These are phyloP conservation scores for Coptotermes formosanus DNA, from an alignment of 1,140 invertebrate genomes.

Conservation along the genomic window DNA sequence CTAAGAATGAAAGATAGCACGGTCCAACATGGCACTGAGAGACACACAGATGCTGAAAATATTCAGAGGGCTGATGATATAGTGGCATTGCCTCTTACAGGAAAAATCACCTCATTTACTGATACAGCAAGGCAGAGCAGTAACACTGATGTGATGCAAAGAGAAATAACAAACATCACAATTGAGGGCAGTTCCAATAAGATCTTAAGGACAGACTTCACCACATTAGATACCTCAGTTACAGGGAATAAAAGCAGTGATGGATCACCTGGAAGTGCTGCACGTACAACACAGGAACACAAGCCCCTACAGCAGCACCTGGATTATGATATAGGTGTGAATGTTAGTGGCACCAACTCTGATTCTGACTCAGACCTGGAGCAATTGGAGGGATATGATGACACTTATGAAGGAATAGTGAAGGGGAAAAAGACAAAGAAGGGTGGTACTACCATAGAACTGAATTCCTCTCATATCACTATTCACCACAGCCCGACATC, in stretches of 20 bases:
- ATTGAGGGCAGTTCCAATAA: background rate
- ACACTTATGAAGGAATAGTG: constrained; percentile 35
- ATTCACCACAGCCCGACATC: constrained; percentile 66
- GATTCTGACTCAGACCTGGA: constrained; percentile 32
- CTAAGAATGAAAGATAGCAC: background rate
- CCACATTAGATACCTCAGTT: background rate
- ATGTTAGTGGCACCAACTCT: constrained; percentile 30
- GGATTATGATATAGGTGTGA: constrained; percentile 4
- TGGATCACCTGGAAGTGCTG: constrained; percentile 24
- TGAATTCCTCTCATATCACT: constrained; percentile 71
- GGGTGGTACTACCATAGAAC: constrained; percentile 60
- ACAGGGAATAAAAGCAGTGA: too few relatives aligned
- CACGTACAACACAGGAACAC: constrained; percentile 41
- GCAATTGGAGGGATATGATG: constrained; percentile 22
- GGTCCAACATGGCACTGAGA: too few relatives aligned
- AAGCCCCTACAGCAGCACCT: constrained; percentile 16
- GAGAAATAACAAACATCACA: constrained; percentile 28
- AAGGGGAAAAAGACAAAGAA: constrained; percentile 37
- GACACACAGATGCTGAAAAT: background rate
- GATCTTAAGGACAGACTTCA: background rate
- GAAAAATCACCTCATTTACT: background rate
- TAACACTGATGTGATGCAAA: background rate
- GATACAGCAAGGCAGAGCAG: background rate
- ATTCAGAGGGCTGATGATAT: background rate
- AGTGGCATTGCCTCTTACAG: background rate